A percentile compares a stretch with the other conserved stretches of the same genome.
Evolutionary conservation across 2,797 vertebrate genomes (phyloP).

Genomic region (Sphenopsis melanotis): DNA sequence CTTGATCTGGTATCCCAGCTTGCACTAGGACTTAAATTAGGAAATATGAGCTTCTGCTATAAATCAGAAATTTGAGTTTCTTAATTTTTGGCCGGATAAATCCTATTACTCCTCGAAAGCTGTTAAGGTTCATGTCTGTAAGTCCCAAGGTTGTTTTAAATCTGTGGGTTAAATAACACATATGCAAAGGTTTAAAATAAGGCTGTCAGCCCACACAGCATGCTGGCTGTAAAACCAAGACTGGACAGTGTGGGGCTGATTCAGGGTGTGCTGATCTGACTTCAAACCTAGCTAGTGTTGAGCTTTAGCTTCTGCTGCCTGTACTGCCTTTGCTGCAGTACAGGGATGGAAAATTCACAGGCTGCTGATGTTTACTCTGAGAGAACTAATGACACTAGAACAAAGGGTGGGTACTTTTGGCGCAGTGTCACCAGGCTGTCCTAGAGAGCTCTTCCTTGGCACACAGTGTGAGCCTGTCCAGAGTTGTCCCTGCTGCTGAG

Average conservation of each 20-base stretch:
- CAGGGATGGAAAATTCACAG: neutral
- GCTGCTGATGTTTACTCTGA: neutral
- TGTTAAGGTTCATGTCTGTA: neutral
- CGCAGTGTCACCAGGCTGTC: rapidly evolving
- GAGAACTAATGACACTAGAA: too few species aligned
- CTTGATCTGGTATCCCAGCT: neutral
- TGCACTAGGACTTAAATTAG: neutral
- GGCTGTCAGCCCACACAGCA: neutral
- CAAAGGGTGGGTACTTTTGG: neutral
- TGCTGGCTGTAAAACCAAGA: neutral
- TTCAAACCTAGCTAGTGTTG: neutral
- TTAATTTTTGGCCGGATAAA: conserved; percentile 17
- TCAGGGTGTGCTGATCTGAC: rapidly evolving
- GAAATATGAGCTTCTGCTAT: neutral
- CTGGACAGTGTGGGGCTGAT: neutral
- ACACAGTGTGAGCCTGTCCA: rapidly evolving
- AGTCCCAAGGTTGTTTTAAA: neutral
- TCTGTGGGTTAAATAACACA: neutral
- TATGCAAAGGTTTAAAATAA: conserved; percentile 27
- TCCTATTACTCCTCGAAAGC: neutral
- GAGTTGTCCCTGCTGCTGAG: neutral
- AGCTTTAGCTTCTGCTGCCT: neutral
- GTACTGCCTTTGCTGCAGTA: neutral
- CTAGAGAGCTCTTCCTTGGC: neutral
- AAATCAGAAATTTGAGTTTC: neutral